Base-by-base conservation (phyloP, 2,797 vertebrate genomes). In the Thalassophryne amazonica region DNA sequence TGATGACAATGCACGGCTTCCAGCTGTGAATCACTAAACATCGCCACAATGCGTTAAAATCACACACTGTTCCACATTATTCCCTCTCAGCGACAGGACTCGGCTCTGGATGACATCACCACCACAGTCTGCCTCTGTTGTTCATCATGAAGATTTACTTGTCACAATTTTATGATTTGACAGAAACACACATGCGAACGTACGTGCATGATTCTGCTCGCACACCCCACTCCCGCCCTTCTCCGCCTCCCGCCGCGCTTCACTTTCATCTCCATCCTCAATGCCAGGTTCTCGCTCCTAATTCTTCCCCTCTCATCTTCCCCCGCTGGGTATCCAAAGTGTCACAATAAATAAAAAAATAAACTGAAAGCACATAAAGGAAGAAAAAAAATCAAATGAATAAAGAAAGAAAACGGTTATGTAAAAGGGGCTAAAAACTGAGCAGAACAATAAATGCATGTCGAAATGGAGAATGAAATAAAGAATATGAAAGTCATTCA, bases 11-110 rank as follows among this genome's bases (percentile, higher is more conserved):
- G 13, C 12, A 17, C 7, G 7, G 25, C 40, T 42, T 70, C 62
- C 39, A 69, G 61, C 56, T 79, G 65, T 24, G 53, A 60, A 27
- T 33, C 25, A 10, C 15, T 58, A 59, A 52, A 61, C 5, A 39
- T 43, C 21, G 30, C 16, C 3, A 6, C 5, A 48, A 54, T 23
- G 18, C 27, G 39, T 25, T 34, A 14, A 63, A 30, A 60, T 38
- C 35, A 30, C 34, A 56, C 52, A 49, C 24, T 39, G 27, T 57
- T 43, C 63, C 11, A 39, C 11, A 60, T 57, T 38, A 51, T 38
- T 68, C 53, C 41, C 33, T 6, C 35, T 52, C 56, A 36, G 18
- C 50, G 37, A 7, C 13, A 14, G 16, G 16, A 64, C 49, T 15
- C 38, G 29, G 41, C 22, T 49, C 4, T 2, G 47, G 18, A 59